Conservation (phyloP, 2,113 vertebrate species). For the Spea multiplicata region DNA sequence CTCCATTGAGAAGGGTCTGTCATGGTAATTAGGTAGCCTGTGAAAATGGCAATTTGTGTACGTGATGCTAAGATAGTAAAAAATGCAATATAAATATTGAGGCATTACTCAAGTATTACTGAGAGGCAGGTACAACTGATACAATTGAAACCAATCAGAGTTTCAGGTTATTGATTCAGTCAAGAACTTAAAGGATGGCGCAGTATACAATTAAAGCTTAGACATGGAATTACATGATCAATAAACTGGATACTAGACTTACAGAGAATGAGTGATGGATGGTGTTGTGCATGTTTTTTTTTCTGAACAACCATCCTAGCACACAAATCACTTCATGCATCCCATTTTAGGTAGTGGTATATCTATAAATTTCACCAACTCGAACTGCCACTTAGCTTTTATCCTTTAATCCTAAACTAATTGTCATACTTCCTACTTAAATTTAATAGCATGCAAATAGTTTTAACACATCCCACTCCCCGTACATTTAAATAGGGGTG, state of each 20-base stretch:
- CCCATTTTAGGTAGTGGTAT: too few relatives aligned
- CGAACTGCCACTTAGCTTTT: too few relatives aligned
- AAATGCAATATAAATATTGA: not conserved
- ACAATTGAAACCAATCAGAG: conserved; percentile 15
- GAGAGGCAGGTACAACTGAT: conserved; percentile 7
- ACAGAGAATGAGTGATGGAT: conserved; percentile 35
- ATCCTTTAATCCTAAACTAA: too few relatives aligned
- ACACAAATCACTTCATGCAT: too few relatives aligned
- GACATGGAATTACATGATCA: conserved; percentile 32
- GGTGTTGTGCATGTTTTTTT: conserved; percentile 13
- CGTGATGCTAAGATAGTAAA: not conserved
- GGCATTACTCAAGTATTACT: not conserved
- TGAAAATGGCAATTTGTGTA: not conserved
- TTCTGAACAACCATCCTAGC: too few relatives aligned
- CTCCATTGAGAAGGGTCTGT: not conserved
- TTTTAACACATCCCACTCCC: too few relatives aligned
- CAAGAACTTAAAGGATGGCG: conserved; percentile 27
- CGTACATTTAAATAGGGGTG: too few relatives aligned
- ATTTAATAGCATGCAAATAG: too few relatives aligned
- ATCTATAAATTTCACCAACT: too few relatives aligned
- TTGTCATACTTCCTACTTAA: too few relatives aligned
- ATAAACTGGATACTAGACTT: conserved; percentile 33
- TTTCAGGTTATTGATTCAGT: conserved; percentile 34
- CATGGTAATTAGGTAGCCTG: not conserved
- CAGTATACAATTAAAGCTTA: conserved; percentile 41